A percentile compares a stretch with the other conserved stretches of the same genome.
phyloP scores from a whole-genome alignment of 2,113 vertebrate species.

The Pterocles burchelli region DNA sequence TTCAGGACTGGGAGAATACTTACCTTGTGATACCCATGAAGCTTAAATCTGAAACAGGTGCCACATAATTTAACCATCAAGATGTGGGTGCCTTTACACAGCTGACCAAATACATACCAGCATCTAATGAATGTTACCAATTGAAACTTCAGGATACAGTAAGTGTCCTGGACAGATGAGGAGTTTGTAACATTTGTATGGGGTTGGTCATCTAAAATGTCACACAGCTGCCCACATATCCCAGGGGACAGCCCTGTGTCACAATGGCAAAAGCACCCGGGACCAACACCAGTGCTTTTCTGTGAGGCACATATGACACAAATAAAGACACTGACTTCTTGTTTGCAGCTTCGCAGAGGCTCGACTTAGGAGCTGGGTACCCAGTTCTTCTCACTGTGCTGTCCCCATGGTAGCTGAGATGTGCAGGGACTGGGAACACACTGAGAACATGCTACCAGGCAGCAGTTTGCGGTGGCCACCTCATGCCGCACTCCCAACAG shows the following conservation, averaged over 20 bases:
- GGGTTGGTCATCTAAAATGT: background rate
- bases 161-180: background rate
- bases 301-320: background rate
- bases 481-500: background rate
- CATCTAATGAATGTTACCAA: background rate
- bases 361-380: background rate
- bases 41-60: background rate
- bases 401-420: background rate
- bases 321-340: background rate
- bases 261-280: background rate
- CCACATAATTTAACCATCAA: background rate
- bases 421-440: fast-evolving
- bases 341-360: background rate
- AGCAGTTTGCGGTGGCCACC: background rate
- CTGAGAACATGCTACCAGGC: background rate
- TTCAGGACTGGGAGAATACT: background rate
- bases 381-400: background rate
- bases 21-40: background rate
- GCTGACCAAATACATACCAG: background rate
- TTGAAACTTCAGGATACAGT: background rate
- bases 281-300: background rate
- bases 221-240: background rate
- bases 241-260: background rate
- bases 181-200: background rate
- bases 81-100: background rate